A percentile compares a stretch with the other conserved stretches of the same genome.
phyloP scores from a whole-genome alignment of 2,888 invertebrate genomes.

The Cephus spinipes region DNA sequence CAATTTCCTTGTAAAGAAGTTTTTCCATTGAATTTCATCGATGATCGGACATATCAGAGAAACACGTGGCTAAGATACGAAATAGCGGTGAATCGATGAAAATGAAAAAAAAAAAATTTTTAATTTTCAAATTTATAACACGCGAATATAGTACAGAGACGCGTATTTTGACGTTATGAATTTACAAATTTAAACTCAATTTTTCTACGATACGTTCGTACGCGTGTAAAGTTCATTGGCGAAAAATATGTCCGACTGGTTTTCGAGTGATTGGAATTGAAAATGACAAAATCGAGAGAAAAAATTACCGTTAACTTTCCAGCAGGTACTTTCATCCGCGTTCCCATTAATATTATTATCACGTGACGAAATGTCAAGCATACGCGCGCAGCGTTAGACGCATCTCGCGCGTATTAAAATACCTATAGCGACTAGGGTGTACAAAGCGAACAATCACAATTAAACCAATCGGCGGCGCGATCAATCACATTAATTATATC shows the following conservation, averaged over 20 bases:
- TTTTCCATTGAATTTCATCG: neutral
- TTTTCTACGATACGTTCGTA: neutral
- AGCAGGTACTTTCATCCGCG: neutral
- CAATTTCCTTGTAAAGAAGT: neutral
- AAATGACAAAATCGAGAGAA: neutral
- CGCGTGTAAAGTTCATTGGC: neutral
- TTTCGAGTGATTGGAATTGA: neutral
- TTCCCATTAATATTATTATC: neutral
- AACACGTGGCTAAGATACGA: neutral
- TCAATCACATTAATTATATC: conserved; percentile 36
- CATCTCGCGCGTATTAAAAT: neutral
- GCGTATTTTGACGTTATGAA: too few species aligned
- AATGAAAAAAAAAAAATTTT: neutral
- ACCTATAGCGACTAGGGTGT: neutral
- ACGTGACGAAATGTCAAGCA: neutral
- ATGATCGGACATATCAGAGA: neutral
- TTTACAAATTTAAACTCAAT: too few species aligned
- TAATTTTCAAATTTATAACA: neutral
- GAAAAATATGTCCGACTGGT: neutral
- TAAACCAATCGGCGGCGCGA: conserved; percentile 39
- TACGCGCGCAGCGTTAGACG: neutral
- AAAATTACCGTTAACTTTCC: neutral
- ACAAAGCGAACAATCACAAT: conserved; percentile 40
- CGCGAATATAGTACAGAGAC: too few species aligned
- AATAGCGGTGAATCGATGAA: neutral